These are phyloP conservation scores for Sparidentex hasta DNA, from an alignment of 2,797 vertebrate genomes.

Conservation along the genomic window DNA sequence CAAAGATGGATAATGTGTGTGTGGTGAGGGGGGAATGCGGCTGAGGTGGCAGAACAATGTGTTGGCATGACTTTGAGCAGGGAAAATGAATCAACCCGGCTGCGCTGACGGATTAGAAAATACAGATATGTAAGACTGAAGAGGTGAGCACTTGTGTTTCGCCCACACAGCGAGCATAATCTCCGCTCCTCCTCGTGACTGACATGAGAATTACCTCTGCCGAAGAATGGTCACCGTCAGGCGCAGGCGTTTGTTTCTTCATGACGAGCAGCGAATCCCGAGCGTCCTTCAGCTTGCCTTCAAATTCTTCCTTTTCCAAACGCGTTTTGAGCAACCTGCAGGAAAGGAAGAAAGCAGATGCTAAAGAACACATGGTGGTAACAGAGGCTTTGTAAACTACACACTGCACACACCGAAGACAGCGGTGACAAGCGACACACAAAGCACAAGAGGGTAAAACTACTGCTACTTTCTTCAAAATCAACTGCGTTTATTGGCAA, in stretches of 20 bases:
- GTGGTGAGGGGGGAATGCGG: conserved; percentile 31
- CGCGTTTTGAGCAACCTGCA: conserved; percentile 89
- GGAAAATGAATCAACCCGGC: conserved; percentile 17
- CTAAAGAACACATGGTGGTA: conserved; percentile 14
- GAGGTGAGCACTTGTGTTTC: conserved; percentile 40
- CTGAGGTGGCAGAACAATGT: conserved; percentile 13
- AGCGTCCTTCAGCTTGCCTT: conserved; percentile 87
- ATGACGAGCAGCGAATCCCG: conserved; percentile 71
- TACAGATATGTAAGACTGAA: conserved; percentile 35
- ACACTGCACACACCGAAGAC: background rate
- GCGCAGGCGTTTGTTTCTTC: conserved; percentile 79
- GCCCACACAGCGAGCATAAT: conserved; percentile 53
- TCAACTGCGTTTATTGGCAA: background rate
- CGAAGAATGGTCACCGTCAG: conserved; percentile 67
- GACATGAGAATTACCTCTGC: conserved; percentile 82
- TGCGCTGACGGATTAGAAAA: conserved; percentile 20
- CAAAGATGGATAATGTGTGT: conserved; percentile 54
- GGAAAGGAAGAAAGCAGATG: conserved; percentile 8
- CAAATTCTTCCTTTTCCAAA: conserved; percentile 88
- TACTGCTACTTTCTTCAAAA: conserved; percentile 25
- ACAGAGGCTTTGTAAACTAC: background rate
- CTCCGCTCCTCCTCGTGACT: conserved; percentile 17
- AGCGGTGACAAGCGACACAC: conserved; percentile 12
- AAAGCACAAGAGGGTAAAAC: conserved; percentile 22
- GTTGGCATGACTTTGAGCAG: conserved; percentile 28